phyloP scores from a whole-genome alignment of 2,888 invertebrate species.

The Boloria selene region DNA sequence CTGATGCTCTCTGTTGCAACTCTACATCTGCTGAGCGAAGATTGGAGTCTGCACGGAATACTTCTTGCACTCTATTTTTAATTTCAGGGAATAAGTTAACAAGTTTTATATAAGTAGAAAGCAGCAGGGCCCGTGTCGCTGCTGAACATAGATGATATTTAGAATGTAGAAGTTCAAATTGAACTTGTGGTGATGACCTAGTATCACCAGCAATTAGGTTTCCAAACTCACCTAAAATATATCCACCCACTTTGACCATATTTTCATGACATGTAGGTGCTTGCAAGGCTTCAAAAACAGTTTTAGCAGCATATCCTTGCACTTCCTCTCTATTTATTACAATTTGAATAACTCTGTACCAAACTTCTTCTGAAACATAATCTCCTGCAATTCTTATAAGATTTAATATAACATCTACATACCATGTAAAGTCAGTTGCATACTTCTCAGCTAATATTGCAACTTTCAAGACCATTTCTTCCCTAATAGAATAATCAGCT shows the following conservation, averaged over 20 bases:
- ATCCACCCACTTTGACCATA: conserved; percentile 99
- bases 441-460: conserved; percentile 99
- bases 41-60: conserved; percentile 97
- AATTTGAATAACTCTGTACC: conserved; percentile 99
- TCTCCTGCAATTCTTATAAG: conserved; percentile 99
- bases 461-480: conserved; percentile 99
- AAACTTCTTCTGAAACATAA: conserved; percentile 99
- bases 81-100: conserved; percentile 99
- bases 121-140: conserved; percentile 96
- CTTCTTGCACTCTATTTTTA: conserved; percentile 96
- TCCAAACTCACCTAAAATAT: conserved; percentile 99
- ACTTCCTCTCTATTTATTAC: conserved; percentile 99
- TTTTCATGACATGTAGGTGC: conserved; percentile 99
- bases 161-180: conserved; percentile 98
- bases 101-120: conserved; percentile 99
- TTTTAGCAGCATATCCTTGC: conserved; percentile 99
- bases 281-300: conserved; percentile 99
- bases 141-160: conserved; percentile 99
- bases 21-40: conserved; percentile 98
- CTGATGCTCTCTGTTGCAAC: conserved; percentile 98
- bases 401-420: conserved; percentile 98
- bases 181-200: conserved; percentile 97
- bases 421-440: conserved; percentile 99
- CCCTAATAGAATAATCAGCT: conserved; percentile 99
- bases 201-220: conserved; percentile 99